Evolutionary conservation across 2,797 vertebrate species (phyloP).

Genomic region (Aplochiton taeniatus): DNA sequence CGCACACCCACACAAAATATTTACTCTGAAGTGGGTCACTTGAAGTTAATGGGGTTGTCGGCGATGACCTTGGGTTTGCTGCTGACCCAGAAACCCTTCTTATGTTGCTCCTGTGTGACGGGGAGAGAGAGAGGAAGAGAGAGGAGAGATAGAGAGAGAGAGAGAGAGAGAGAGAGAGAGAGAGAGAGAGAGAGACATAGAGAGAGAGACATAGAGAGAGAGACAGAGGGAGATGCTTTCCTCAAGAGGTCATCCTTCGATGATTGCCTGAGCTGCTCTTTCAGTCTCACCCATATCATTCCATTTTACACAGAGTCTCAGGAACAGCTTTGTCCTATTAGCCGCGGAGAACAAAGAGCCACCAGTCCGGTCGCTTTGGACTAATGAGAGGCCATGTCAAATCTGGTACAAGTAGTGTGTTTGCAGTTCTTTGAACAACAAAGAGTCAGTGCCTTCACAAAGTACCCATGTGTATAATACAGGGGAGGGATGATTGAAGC

Average conservation of each 20-base stretch:
- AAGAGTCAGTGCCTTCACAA: too few species aligned
- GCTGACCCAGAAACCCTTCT: slow-evolving; percentile 24
- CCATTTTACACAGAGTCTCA: slow-evolving; percentile 3
- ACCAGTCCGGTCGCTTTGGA: neutral
- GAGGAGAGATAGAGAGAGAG: slow-evolving; percentile 9
- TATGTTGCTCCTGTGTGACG: neutral
- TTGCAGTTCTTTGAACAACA: too few species aligned
- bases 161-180: neutral
- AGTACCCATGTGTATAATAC: too few species aligned
- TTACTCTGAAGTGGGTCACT: slow-evolving; percentile 37
- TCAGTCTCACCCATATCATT: too few species aligned
- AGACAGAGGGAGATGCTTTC: neutral
- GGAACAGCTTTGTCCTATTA: slow-evolving; percentile 7
- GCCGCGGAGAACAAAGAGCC: neutral
- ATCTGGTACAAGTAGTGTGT: too few species aligned
- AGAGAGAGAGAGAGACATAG: too few species aligned
- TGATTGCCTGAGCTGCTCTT: neutral
- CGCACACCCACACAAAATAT: slow-evolving; percentile 23
- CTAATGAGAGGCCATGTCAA: too few species aligned
- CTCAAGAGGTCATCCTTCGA: neutral
- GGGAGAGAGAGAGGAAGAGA: slow-evolving; percentile 1
- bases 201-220: too few species aligned
- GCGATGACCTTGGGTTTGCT: slow-evolving; percentile 31
- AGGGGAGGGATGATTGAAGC: too few species aligned
- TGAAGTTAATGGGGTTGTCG: slow-evolving; percentile 35